Conservation (phyloP, 2,888 invertebrate species). For the Clepsis dumicolana region DNA sequence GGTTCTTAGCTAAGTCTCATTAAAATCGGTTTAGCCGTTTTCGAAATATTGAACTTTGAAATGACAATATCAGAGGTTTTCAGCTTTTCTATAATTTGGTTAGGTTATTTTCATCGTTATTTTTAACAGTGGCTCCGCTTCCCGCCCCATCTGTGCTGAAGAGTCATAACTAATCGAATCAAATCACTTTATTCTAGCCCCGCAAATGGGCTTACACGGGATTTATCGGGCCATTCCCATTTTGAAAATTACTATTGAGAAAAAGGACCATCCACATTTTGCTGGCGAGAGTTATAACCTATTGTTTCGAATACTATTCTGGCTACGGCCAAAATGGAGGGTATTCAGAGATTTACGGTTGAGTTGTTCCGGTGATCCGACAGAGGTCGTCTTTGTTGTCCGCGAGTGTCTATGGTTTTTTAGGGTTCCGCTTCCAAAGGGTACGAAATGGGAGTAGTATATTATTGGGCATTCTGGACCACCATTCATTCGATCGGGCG, state of each 20-base stretch:
- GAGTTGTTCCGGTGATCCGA: neutral
- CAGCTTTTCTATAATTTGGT: no score
- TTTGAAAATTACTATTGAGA: conserved; percentile 26
- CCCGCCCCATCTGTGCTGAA: neutral
- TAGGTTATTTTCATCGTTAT: no score
- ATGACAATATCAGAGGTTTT: no score
- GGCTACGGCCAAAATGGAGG: neutral
- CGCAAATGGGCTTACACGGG: conserved; percentile 21
- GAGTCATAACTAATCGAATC: conserved; percentile 31
- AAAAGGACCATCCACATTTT: conserved; percentile 5
- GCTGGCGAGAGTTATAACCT: neutral
- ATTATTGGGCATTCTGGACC: no score
- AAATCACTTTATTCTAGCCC: conserved; percentile 30
- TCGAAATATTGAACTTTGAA: no score
- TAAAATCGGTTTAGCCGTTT: no score
- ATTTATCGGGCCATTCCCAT: conserved; percentile 29
- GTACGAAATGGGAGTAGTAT: no score
- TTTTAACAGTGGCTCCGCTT: neutral
- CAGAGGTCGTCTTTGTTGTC: no score
- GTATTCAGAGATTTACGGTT: neutral
- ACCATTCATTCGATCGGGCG: no score
- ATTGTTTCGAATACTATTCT: conserved; percentile 10
- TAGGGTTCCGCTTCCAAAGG: no score
- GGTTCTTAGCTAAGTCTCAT: no score
- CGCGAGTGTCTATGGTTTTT: no score